These are phyloP conservation scores for Eilema griseolum DNA, from an alignment of 2,888 invertebrate species.

Conservation along the genomic window DNA sequence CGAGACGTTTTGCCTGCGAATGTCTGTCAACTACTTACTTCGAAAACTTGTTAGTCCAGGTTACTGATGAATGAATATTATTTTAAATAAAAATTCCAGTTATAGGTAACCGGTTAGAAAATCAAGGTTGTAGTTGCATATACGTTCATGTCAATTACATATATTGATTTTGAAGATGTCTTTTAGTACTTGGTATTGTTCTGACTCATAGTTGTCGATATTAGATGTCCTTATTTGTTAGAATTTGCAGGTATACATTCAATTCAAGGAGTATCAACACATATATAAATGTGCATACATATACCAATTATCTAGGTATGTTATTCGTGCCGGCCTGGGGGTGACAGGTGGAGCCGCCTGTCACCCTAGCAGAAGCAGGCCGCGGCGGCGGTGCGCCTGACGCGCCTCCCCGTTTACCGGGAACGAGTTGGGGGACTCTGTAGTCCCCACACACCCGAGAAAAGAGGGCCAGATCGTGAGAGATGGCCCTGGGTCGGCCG, in stretches of 20 bases:
- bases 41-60: conserved; percentile 67
- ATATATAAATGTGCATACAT: too few relatives aligned
- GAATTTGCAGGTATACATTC: neutral
- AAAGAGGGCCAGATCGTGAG: too few relatives aligned
- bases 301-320: too few relatives aligned
- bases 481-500: too few relatives aligned
- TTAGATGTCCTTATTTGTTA: neutral
- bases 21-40: conserved; percentile 48
- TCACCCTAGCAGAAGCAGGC: too few relatives aligned
- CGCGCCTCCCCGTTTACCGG: too few relatives aligned
- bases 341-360: too few relatives aligned
- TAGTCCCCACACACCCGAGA: too few relatives aligned
- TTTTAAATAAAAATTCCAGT: conserved; percentile 11
- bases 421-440: too few relatives aligned
- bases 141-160: neutral
- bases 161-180: conserved; percentile 1
- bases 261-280: neutral
- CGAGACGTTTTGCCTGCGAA: conserved; percentile 52
- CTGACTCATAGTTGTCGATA: neutral
- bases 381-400: too few relatives aligned
- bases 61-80: conserved; percentile 36
- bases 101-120: conserved; percentile 2
- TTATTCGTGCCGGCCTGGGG: too few relatives aligned
- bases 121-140: conserved; percentile 3
- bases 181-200: neutral